Base-by-base conservation (phyloP, 2,113 vertebrate genomes). In the Callocephalon fimbriatum region DNA sequence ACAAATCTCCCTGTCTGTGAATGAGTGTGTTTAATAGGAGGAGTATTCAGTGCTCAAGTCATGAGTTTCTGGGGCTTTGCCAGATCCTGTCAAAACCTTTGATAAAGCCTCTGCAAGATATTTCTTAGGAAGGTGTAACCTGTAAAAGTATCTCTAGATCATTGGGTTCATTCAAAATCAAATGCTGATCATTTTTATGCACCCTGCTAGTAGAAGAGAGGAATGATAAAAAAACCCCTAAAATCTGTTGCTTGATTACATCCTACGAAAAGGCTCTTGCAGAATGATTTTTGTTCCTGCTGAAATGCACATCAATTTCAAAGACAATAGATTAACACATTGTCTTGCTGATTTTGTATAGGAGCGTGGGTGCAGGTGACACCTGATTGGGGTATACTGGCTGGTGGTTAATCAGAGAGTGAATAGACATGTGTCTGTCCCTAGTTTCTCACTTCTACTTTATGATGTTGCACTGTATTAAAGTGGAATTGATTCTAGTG, bases 271-370 rank as follows among this genome's bases (percentile, higher is more conserved):
- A 95, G 56, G 79, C 97, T 95, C 95, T 96, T 65, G n/a, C 8
- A 32, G 93, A 86, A 89, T 95, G 95, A 97, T 97, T 97, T 97
- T 91, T 96, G 73, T 84, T 96, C 90, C 86, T 92, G 76, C 78
- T 72, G 92, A 71, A 90, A 92, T 1, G 66, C 86, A 77, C 86
- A 86, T 89, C 94, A 59, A 87, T 97, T 97, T 96, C 87, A 81
- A 95, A 96, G 97, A 97, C 95, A 96, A 97, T 93, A 92, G 95
- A 95, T 93, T 88, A 95, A 51, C 72, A 93, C 95, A 95, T 96
- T 97, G 95, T 95, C 95, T 94, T 3, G 11, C 95, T 97, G 97
- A 97, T 97, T 97, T 96, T 90, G 87, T 77, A 16, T 35, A 17
- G 92, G 83, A 78, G 89, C 1, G 2, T 86, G 83, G 92, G 83